Base-by-base conservation (phyloP, 2,888 invertebrate species). In the Tuberolachnus salignus region DNA sequence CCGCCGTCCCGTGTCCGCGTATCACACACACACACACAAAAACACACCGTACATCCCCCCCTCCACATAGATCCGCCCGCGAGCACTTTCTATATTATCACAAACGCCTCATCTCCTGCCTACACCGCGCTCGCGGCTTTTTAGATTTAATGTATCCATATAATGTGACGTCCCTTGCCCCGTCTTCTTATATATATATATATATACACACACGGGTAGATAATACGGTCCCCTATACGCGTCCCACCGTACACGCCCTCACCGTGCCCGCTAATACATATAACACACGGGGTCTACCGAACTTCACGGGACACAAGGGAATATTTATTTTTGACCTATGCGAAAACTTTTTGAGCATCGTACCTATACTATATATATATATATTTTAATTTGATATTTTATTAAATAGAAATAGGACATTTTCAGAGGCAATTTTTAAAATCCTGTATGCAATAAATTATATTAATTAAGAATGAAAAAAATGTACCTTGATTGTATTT, bases 131-230 rank as follows among this genome's bases (percentile, higher is more conserved):
- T 34, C 34, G 46, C 57, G 67, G 78, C 69, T 69, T 78, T 74
- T 78, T 78, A 78, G 78, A 78, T 69, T 78, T 78, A 78, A 78
- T 78, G 78, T 78, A 78, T 78, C 78, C 69, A 59, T 59, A 59
- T 78, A 78, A 78, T 78, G 69, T 59, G 78, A 74, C 51, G 23
- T 63, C 23, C 53, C 57, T 53, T 34, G 13, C 64, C 11, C 51
- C 59, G 9, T 2, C 19, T 23, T 4, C 59, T 51, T 21, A 16
- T 34, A 26, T 21, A 26, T 34, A 59, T 34, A 59, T 26, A 59
- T 34, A 59, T 34, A 21, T 21, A 16, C 16, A 26, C n/a, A 53
- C 9, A 34, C 34, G 34, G 6, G 34, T 34, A 34, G 34, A 34
- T 34, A 34, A 34, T 34, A 6, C 34, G 34, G 10, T 59, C 42